These are phyloP conservation scores for Forbesichthys agassizii DNA, from an alignment of 2,113 vertebrate genomes.

Conservation along the genomic window DNA sequence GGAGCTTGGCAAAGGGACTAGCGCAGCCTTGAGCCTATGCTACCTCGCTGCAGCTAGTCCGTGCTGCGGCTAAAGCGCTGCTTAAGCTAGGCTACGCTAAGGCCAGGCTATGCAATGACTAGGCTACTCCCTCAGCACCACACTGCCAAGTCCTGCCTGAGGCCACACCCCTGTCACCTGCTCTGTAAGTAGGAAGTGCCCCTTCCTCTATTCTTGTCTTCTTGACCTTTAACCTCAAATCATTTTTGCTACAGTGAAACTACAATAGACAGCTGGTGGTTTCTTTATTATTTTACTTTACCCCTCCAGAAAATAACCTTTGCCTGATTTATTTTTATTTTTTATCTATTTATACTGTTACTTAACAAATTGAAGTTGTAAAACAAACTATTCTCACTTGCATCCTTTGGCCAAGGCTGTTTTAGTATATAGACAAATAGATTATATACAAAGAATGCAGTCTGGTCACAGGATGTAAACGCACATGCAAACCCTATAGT, in stretches of 20 bases:
- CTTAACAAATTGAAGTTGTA: constrained; percentile 42
- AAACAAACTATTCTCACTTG: constrained; percentile 50
- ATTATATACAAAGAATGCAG: neutral
- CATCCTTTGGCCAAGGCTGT: constrained; percentile 19
- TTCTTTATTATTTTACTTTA: constrained; percentile 16
- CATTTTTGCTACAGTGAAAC: constrained; percentile 55
- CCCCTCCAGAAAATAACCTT: constrained; percentile 2
- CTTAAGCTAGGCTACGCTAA: constrained; percentile 66
- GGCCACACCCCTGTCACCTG: constrained; percentile 94
- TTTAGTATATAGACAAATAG: constrained; percentile 13
- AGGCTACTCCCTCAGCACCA: constrained; percentile 60
- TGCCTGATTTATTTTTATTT: neutral
- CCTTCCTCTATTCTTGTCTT: constrained; percentile 80
- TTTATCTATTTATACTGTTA: constrained; percentile 27
- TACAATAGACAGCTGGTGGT: constrained; percentile 20
- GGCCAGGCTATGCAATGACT: constrained; percentile 61
- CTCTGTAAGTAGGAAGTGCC: constrained; percentile 98
- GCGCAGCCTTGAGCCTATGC: constrained; percentile 83
- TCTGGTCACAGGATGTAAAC: constrained; percentile 52
- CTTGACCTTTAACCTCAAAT: constrained; percentile 63
- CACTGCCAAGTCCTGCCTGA: constrained; percentile 79
- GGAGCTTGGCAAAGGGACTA: constrained; percentile 94
- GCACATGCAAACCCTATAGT: constrained; percentile 45
- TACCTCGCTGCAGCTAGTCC: constrained; percentile 57
- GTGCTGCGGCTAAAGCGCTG: constrained; percentile 55